These are phyloP conservation scores for Diarsia brunnea DNA, from an alignment of 2,888 invertebrate species.

Conservation along the genomic window DNA sequence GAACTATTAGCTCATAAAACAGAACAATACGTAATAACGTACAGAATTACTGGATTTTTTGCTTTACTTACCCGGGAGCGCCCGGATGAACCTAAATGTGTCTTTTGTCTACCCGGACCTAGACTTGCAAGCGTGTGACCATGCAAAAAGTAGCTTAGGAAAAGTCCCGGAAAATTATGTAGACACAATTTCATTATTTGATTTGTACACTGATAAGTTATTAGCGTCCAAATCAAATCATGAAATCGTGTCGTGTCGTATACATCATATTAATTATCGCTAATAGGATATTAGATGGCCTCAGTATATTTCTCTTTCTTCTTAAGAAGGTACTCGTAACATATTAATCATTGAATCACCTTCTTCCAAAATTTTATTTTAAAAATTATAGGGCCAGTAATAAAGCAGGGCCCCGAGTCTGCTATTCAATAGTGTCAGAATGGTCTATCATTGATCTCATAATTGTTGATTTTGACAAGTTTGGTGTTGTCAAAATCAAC, in stretches of 20 bases:
- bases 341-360: neutral
- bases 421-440: too few relatives aligned
- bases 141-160: conserved; percentile 30
- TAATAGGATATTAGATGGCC: conserved; percentile 7
- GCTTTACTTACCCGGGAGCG: conserved; percentile 72
- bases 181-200: neutral
- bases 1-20: conserved; percentile 47
- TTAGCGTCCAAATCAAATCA: too few relatives aligned
- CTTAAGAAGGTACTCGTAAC: neutral
- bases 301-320: neutral
- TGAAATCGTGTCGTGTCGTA: too few relatives aligned
- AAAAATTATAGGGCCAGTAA: too few relatives aligned
- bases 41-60: conserved; percentile 70
- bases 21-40: conserved; percentile 63
- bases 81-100: conserved; percentile 79
- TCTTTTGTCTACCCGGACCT: conserved; percentile 77
- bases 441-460: too few relatives aligned
- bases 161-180: conserved; percentile 19
- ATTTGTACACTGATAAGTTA: neutral
- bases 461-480: too few relatives aligned
- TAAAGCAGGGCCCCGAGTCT: too few relatives aligned
- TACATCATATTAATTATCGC: conserved; percentile 23
- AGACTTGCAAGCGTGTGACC: conserved; percentile 53
- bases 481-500: too few relatives aligned
- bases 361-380: neutral